Evolutionary conservation across 2,113 vertebrate species (phyloP).

Genomic region (Cyphomyrus plagiostoma): DNA sequence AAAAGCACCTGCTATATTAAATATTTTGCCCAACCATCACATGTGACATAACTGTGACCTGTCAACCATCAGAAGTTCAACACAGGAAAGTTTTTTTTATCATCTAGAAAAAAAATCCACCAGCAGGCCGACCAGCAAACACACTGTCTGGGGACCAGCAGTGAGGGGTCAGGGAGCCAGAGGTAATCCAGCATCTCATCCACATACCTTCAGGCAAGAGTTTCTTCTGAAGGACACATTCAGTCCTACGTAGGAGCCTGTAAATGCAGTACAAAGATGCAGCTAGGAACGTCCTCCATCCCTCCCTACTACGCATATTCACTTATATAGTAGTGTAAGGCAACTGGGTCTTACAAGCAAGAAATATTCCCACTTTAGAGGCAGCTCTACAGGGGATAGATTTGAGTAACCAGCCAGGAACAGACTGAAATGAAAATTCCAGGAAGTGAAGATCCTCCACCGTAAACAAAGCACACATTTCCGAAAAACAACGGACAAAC

Average conservation of each 20-base stretch:
- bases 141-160: background rate
- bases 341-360: background rate
- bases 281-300: background rate
- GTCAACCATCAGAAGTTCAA: background rate
- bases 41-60: background rate
- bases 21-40: background rate
- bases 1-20: background rate
- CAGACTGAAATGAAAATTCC: background rate
- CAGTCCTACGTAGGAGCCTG: background rate
- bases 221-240: background rate
- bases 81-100: background rate
- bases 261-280: background rate
- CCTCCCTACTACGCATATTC: background rate
- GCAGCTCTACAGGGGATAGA: background rate
- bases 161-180: background rate
- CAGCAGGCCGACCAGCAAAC: background rate
- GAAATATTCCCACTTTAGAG: background rate
- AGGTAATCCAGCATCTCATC: background rate
- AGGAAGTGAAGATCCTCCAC: background rate
- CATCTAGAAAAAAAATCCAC: background rate
- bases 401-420: background rate
- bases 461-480: background rate
- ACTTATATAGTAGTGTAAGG: background rate
- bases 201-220: background rate
- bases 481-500: background rate